Base-by-base conservation (phyloP, 1,140 invertebrate genomes). In the Conus ventricosus region DNA sequence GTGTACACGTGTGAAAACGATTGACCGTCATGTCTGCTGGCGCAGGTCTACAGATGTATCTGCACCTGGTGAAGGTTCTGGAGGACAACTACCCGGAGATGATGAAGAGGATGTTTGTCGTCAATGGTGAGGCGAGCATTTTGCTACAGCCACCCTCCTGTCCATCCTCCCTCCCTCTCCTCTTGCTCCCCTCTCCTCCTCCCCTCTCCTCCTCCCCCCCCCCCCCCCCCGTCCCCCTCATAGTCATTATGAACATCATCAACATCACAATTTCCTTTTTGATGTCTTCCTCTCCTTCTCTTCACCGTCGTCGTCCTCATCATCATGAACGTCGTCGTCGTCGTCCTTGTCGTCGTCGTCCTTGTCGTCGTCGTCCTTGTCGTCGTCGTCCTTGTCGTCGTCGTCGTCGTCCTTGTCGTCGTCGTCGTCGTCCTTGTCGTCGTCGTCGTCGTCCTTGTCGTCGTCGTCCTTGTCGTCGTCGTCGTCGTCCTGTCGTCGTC, bases 51-150 rank as follows among this genome's bases (percentile, higher is more conserved):
- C 97, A 98, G 95, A 96, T 97, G 90, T 96, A 98, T 11, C 96
- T 98, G 87, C 96, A 97, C 0, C 94, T 98, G 6, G 96, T 98
- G 51, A 97, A 98, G 94, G 97, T 95, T 96, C 90, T 95, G 81
- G 95, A 98, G 95, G 97, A 97, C 55, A 95, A 95, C 90, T 96
- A 95, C 88, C 95, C 95, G 17, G 95, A 99, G 96, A 97, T 98
- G 92, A 95, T 99, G 27, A 98, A 98, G 95, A 96, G 96, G 78
- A 97, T 97, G 94, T 97, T 97, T 92, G 97, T 98, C 27, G 96
- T 98, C 60, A 98, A 99, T 93, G 95, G 95, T 95, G 90, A 90
- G 90, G 17, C 71, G 23, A n/a, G 8, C 13, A 23, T 67, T 13
- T 39, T 39, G 3, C 39, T 20, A 53, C n/a, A 55, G 20, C 78